Base-by-base conservation (phyloP, 1,140 invertebrate genomes). In the Drosophila truncata region DNA sequence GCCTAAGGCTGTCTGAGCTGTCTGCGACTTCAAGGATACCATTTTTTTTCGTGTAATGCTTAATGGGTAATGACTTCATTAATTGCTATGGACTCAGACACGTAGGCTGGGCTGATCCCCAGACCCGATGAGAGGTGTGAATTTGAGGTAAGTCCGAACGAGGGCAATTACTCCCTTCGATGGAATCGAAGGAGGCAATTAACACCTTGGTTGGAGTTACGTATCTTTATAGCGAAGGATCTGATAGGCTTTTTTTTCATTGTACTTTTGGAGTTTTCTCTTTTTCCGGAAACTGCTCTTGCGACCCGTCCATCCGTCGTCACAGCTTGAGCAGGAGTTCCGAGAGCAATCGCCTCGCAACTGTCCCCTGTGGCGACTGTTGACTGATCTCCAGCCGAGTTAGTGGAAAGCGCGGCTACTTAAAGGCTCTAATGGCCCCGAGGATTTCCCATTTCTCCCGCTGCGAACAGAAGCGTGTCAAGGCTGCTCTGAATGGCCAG, bases 401-500 rank as follows among this genome's bases (percentile, higher is more conserved):
- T 47, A 29, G 58, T 31, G 54, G 47, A 69, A 78, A 80, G 73
- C 44, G 72, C 52, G 67, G 58, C 82, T 91, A 91, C 88, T 91
- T 86, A 91, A 76, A 65, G 81, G 76, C 74, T 64, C 65, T 88
- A 87, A 91, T 91, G 72, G 54, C 70, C 29, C 62, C 55, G 23
- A 75, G 50, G 74, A 71, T 78, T 75, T 88, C 67, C 74, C 73
- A 62, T 54, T 18, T 59, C 63, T 62, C 88, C 70, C 46, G 82
- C 82, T 78, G 88, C 54, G 76, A 78, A 80, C 84, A 78, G 90
- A 91, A 91, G 88, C 88, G 84, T 91, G 88, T 88, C 88, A 91
- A 91, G 88, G 88, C 84, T 91, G 77, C 85, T 78, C 85, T 91
- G 52, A 84, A 85, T 75, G 81, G 74, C 14, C 49, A 74, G 57